phyloP scores from a whole-genome alignment of 2,888 invertebrate genomes.

The Callinectes sapidus region DNA sequence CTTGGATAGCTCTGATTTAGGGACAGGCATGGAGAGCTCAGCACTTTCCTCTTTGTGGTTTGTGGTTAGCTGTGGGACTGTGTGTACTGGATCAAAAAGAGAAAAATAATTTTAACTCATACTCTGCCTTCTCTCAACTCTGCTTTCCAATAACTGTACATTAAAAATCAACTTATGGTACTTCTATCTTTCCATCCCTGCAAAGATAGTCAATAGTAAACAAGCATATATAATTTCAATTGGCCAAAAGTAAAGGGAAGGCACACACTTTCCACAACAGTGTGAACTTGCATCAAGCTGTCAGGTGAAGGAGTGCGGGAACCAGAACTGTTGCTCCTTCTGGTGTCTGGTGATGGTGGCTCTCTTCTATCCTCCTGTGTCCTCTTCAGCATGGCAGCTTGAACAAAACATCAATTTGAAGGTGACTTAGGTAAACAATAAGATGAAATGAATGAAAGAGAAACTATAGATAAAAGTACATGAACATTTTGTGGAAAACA shows the following conservation, averaged over 20 bases:
- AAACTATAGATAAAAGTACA: background rate
- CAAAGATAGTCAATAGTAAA: background rate
- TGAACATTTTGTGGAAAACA: background rate
- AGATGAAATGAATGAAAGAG: background rate
- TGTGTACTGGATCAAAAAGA: background rate
- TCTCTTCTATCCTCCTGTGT: background rate
- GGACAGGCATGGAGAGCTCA: background rate
- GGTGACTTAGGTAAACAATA: background rate
- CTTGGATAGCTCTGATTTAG: background rate
- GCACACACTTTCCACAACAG: background rate
- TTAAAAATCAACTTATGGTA: background rate
- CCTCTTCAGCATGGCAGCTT: background rate
- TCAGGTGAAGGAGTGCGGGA: slow-evolving; percentile 18
- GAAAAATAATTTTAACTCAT: background rate
- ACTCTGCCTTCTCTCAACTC: background rate
- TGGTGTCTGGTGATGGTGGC: background rate
- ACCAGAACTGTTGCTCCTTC: background rate
- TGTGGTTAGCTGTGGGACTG: background rate
- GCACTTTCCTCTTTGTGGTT: background rate
- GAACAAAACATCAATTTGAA: background rate
- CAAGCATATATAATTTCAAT: background rate
- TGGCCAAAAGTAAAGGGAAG: background rate
- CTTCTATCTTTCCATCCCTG: background rate
- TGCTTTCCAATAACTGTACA: background rate
- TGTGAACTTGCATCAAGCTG: background rate